These are phyloP conservation scores for Peribatodes rhomboidaria DNA, from an alignment of 2,888 invertebrate genomes.

Conservation along the genomic window DNA sequence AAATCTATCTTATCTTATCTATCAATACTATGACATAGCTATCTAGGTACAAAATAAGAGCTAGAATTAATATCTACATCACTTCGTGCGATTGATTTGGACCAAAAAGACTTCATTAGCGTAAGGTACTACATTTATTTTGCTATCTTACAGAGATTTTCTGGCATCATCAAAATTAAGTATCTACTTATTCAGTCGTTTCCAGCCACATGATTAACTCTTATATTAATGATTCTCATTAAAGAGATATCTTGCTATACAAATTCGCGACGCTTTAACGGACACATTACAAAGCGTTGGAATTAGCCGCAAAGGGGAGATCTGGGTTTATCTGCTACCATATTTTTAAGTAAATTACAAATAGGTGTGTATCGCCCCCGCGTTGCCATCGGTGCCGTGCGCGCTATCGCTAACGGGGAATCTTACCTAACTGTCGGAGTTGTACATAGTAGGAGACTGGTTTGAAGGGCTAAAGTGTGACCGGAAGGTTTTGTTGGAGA, in stretches of 20 bases:
- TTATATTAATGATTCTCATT: conserved; percentile 38
- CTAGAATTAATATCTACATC: too few relatives aligned
- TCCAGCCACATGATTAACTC: conserved; percentile 1
- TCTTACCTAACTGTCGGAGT: conserved; percentile 66
- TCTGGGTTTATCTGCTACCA: conserved; percentile 75
- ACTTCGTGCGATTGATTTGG: too few relatives aligned
- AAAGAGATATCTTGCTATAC: conserved; percentile 51
- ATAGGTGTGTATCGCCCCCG: conserved; percentile 74
- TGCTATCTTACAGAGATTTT: too few relatives aligned
- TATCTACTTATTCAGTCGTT: background rate
- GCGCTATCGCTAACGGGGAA: conserved; percentile 80
- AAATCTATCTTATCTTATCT: conserved; percentile 6
- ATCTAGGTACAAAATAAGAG: too few relatives aligned
- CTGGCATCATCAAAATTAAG: too few relatives aligned
- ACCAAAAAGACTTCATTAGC: too few relatives aligned
- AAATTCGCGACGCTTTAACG: conserved; percentile 61
- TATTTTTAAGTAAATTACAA: conserved; percentile 86
- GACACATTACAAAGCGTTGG: conserved; percentile 63
- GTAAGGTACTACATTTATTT: too few relatives aligned
- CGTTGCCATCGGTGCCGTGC: conserved; percentile 79
- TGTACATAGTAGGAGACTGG: conserved; percentile 62
- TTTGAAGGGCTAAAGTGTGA: background rate
- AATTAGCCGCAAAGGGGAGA: conserved; percentile 72
- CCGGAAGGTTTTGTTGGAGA: too few relatives aligned
- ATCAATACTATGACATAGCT: too few relatives aligned